phyloP scores from a whole-genome alignment of 64 coral and sea anemone genomes.

The Exaiptasia diaphana region DNA sequence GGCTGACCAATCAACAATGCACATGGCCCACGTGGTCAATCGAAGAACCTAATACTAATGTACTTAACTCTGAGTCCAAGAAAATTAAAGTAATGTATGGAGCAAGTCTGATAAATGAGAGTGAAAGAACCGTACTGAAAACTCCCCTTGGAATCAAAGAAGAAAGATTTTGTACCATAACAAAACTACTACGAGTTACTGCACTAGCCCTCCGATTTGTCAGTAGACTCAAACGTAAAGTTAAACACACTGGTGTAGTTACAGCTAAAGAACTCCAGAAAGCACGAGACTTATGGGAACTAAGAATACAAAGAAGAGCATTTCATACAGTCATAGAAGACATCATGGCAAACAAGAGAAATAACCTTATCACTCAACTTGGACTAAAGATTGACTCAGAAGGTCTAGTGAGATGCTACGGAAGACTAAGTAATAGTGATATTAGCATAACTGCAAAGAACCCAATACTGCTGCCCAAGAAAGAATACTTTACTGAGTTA shows the following conservation, averaged over 20 bases:
- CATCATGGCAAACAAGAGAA: background rate
- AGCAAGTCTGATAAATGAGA: background rate
- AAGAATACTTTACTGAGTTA: slow-evolving; percentile 20
- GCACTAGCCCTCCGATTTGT: slow-evolving; percentile 32
- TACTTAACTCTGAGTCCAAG: background rate
- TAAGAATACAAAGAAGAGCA: background rate
- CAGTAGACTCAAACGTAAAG: slow-evolving; percentile 8
- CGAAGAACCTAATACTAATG: background rate
- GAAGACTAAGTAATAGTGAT: slow-evolving; percentile 12
- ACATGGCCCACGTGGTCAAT: slow-evolving; percentile 36
- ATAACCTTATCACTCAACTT: slow-evolving; percentile 1
- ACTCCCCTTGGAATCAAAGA: slow-evolving; percentile 35
- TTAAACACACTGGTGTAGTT: background rate
- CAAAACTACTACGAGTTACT: slow-evolving; percentile 36
- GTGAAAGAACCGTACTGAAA: background rate
- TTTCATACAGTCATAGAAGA: background rate
- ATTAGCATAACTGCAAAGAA: background rate
- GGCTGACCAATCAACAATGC: background rate
- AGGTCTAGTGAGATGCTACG: slow-evolving; percentile 22
- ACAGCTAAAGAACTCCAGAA: background rate
- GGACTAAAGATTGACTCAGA: slow-evolving; percentile 39
- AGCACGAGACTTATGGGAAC: background rate
- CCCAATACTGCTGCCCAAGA: slow-evolving; percentile 35
- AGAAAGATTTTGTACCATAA: slow-evolving; percentile 12
- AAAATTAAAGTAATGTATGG: background rate